Percentiles rank a stretch among this genome's conserved stretches.
Conservation (phyloP, 1,140 invertebrate genomes). For the Zophobas morio region DNA sequence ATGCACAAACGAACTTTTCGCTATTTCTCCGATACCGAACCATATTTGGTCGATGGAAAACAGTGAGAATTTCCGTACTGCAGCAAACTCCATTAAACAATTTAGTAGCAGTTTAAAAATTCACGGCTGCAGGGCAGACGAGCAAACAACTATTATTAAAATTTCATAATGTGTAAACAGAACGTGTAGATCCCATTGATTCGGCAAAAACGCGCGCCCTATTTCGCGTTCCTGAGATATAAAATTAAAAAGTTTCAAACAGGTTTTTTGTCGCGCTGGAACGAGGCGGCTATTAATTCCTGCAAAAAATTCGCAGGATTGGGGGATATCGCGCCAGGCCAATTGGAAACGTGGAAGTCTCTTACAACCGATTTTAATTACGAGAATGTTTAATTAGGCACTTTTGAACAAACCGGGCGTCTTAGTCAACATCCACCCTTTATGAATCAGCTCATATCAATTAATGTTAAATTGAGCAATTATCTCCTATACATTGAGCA, state of each 20-base stretch:
- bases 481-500: slow-evolving; percentile 46
- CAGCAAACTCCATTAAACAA: slow-evolving; percentile 7
- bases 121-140: slow-evolving; percentile 20
- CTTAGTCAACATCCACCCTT: slow-evolving; percentile 41
- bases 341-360: slow-evolving; percentile 44
- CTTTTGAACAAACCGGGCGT: slow-evolving; percentile 38
- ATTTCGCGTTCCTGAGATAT: neutral
- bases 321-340: slow-evolving; percentile 12
- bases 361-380: slow-evolving; percentile 42
- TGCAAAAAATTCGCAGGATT: neutral
- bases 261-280: neutral
- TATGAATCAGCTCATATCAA: slow-evolving; percentile 36
- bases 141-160: slow-evolving; percentile 42
- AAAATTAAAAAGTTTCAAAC: neutral
- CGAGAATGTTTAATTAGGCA: slow-evolving; percentile 47
- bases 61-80: neutral
- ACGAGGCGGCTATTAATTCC: neutral
- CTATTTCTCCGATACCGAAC: too few species aligned
- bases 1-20: too few species aligned
- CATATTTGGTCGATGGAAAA: too few species aligned
- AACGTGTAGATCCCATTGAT: slow-evolving; percentile 41
- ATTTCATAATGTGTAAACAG: slow-evolving; percentile 45
- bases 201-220: slow-evolving; percentile 21
- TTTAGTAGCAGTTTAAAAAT: slow-evolving; percentile 33
- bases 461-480: slow-evolving; percentile 47